Evolutionary conservation across 2,888 invertebrate genomes (phyloP).

Genomic region (Mechanitis messenoides): DNA sequence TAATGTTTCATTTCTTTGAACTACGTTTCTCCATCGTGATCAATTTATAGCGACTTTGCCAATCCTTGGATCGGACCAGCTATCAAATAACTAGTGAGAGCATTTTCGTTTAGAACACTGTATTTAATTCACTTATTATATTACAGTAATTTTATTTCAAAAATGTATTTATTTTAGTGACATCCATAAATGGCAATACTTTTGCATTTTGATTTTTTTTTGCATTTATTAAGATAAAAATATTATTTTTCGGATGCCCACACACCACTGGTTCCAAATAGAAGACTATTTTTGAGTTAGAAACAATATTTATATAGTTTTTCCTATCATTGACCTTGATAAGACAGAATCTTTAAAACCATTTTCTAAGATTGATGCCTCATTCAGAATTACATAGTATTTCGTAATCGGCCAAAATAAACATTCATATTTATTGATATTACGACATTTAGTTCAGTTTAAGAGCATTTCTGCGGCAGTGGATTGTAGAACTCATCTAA

Average conservation of each 20-base stretch:
- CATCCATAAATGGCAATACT: too few relatives aligned
- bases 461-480: slow-evolving; percentile 44
- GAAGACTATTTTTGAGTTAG: slow-evolving; percentile 57
- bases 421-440: slow-evolving; percentile 72
- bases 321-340: slow-evolving; percentile 64
- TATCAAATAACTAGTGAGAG: too few relatives aligned
- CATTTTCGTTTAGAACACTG: too few relatives aligned
- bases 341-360: slow-evolving; percentile 46
- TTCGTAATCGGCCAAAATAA: slow-evolving; percentile 73
- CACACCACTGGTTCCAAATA: slow-evolving; percentile 18
- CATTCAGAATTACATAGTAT: slow-evolving; percentile 54
- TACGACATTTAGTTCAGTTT: slow-evolving; percentile 62
- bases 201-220: too few relatives aligned
- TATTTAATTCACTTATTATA: too few relatives aligned
- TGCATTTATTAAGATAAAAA: slow-evolving; percentile 28
- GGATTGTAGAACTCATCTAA: slow-evolving; percentile 40
- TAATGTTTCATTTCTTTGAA: slow-evolving; percentile 18
- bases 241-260: slow-evolving; percentile 47
- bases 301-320: slow-evolving; percentile 49
- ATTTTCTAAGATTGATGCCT: slow-evolving; percentile 60
- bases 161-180: too few relatives aligned
- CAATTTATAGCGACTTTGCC: background rate
- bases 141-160: too few relatives aligned
- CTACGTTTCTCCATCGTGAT: slow-evolving; percentile 8
- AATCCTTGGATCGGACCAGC: too few relatives aligned